Evolutionary conservation across 2,888 invertebrate genomes (phyloP).

Genomic region (Parthenolecanium corni): DNA sequence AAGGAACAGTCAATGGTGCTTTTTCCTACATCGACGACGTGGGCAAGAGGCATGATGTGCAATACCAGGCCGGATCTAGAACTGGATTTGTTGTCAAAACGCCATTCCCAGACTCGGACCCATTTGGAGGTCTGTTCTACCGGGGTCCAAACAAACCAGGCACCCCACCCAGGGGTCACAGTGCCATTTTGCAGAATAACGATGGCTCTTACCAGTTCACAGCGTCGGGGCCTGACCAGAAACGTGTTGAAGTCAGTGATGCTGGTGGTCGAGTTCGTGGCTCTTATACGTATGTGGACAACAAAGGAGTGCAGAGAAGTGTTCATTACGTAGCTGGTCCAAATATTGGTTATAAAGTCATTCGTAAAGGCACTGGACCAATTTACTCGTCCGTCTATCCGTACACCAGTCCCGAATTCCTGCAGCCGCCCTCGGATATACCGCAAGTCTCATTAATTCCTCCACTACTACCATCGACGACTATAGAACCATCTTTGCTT

Average conservation of each 20-base stretch:
- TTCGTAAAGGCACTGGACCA: constrained; percentile 58
- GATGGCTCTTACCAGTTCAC: constrained; percentile 58
- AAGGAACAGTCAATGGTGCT: constrained; percentile 50
- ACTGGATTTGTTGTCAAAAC: constrained; percentile 66
- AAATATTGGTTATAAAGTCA: constrained; percentile 61
- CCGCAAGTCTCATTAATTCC: constrained; percentile 19
- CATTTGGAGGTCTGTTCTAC: constrained; percentile 40
- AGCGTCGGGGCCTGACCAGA: constrained; percentile 63
- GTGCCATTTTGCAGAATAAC: constrained; percentile 57
- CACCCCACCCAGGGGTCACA: constrained; percentile 47
- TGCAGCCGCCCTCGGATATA: constrained; percentile 3
- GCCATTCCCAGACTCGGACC: constrained; percentile 51
- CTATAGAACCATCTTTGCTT: constrained; percentile 35
- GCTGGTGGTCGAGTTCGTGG: constrained; percentile 60
- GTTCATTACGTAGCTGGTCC: constrained; percentile 71
- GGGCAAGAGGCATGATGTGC: constrained; percentile 59
- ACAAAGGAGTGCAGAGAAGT: constrained; percentile 62
- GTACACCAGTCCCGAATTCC: constrained; percentile 41
- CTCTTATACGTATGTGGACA: constrained; percentile 65
- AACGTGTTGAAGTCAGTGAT: constrained; percentile 60
- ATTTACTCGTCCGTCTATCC: constrained; percentile 51
- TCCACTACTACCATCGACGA: constrained; percentile 38
- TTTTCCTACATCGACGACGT: constrained; percentile 64
- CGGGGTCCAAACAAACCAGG: constrained; percentile 50
- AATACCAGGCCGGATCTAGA: constrained; percentile 61